A percentile compares a stretch with the other conserved stretches of the same genome.
phyloP scores from a whole-genome alignment of 2,113 vertebrate species.

The Gymnocephalus cernua region DNA sequence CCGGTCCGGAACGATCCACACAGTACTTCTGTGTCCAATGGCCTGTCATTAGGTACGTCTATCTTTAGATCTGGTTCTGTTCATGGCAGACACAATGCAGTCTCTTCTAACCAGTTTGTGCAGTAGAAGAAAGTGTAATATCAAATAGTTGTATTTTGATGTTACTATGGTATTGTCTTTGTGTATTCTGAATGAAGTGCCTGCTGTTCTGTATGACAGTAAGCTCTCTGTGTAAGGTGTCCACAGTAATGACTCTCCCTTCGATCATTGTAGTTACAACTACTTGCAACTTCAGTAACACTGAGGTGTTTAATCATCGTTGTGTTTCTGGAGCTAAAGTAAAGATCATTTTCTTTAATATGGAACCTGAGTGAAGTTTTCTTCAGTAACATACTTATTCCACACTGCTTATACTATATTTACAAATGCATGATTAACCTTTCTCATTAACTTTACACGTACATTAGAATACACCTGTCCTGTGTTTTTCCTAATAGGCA shows the following conservation, averaged over 20 bases:
- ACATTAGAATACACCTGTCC: not conserved
- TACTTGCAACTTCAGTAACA: not conserved
- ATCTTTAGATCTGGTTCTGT: not conserved
- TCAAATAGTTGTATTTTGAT: too few species aligned
- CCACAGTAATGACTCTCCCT: too few species aligned
- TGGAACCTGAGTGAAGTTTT: too few species aligned
- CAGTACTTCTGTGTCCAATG: slow-evolving; percentile 86
- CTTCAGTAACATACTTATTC: too few species aligned
- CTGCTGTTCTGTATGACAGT: too few species aligned
- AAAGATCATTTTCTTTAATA: too few species aligned
- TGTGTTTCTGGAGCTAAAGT: too few species aligned
- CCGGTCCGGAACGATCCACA: slow-evolving; percentile 83
- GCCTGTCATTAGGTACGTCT: slow-evolving; percentile 88
- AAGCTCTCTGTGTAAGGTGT: too few species aligned
- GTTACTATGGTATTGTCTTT: too few species aligned
- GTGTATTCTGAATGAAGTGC: too few species aligned
- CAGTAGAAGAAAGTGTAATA: not conserved
- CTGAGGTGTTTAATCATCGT: not conserved
- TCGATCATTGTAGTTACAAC: too few species aligned
- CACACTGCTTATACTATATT: not conserved
- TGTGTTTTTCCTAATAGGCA: slow-evolving; percentile 84
- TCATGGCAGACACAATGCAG: not conserved
- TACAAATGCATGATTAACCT: not conserved
- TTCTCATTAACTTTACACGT: not conserved
- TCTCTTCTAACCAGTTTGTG: not conserved